Evolutionary conservation across 2,888 invertebrate species (phyloP).

Genomic region (Sarcophaga variegata): DNA sequence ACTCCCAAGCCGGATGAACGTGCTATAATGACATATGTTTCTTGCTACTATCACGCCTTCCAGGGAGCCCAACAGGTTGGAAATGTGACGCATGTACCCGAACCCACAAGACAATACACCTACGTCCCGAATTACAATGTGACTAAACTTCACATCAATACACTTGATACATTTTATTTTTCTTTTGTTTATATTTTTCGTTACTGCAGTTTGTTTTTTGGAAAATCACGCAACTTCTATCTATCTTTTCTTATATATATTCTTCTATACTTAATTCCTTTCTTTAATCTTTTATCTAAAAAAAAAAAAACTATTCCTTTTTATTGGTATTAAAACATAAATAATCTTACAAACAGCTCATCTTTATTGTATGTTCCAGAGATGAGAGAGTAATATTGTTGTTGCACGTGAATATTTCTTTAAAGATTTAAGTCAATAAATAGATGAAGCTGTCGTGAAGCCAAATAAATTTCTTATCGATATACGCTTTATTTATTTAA

Average conservation of each 20-base stretch:
- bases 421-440: too few species aligned
- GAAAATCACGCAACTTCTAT: slow-evolving; percentile 58
- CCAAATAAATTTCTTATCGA: neutral
- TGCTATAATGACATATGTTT: slow-evolving; percentile 99
- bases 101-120: slow-evolving; percentile 82
- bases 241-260: slow-evolving; percentile 9
- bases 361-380: neutral
- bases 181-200: slow-evolving; percentile 74
- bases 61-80: slow-evolving; percentile 99
- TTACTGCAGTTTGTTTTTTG: slow-evolving; percentile 78
- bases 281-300: neutral
- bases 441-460: slow-evolving; percentile 22
- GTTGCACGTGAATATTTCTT: slow-evolving; percentile 9
- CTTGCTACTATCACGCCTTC: slow-evolving; percentile 99
- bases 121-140: slow-evolving; percentile 82
- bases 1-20: slow-evolving; percentile 99
- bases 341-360: neutral
- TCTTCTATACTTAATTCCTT: neutral
- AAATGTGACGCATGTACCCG: slow-evolving; percentile 82
- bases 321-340: neutral
- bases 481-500: neutral
- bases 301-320: neutral
- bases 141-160: slow-evolving; percentile 82
- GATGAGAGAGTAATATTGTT: neutral
- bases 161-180: slow-evolving; percentile 77